Conservation (phyloP, 1,140 invertebrate species). For the Neelides sp. region DNA sequence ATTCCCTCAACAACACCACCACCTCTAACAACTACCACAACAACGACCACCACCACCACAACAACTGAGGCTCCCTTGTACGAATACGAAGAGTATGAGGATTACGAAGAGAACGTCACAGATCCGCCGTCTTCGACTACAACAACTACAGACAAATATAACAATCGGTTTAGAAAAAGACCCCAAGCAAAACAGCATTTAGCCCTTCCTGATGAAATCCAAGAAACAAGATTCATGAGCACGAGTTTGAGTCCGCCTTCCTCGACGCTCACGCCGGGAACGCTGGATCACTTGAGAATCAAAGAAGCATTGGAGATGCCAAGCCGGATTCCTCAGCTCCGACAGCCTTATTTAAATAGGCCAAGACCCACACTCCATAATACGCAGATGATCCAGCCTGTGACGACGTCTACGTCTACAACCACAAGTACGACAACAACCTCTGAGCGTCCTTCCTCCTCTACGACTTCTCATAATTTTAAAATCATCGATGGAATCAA, state of each 20-base stretch:
- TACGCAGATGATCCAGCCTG: no score
- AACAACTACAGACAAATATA: not conserved
- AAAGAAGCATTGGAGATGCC: no score
- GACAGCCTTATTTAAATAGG: no score
- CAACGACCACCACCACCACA: conserved; percentile 16
- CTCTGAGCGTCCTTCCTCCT: not conserved
- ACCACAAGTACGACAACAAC: not conserved
- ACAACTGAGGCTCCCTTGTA: conserved; percentile 10
- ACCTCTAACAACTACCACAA: not conserved
- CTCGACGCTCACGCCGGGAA: no score
- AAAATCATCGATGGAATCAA: no score
- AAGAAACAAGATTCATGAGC: not conserved
- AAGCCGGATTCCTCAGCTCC: no score
- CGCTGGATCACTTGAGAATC: no score
- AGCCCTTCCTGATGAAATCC: not conserved
- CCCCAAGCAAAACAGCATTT: not conserved
- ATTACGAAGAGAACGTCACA: conserved; percentile 10
- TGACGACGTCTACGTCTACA: conserved; percentile 7
- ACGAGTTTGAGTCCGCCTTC: not conserved
- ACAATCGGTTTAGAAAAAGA: no score
- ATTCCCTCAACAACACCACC: not conserved
- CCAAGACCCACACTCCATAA: no score
- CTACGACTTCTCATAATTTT: no score
- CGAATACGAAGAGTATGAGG: conserved; percentile 17
- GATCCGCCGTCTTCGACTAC: conserved; percentile 1